Evolutionary conservation across 2,888 invertebrate species (phyloP).

Genomic region (Caenorhabditis becei): DNA sequence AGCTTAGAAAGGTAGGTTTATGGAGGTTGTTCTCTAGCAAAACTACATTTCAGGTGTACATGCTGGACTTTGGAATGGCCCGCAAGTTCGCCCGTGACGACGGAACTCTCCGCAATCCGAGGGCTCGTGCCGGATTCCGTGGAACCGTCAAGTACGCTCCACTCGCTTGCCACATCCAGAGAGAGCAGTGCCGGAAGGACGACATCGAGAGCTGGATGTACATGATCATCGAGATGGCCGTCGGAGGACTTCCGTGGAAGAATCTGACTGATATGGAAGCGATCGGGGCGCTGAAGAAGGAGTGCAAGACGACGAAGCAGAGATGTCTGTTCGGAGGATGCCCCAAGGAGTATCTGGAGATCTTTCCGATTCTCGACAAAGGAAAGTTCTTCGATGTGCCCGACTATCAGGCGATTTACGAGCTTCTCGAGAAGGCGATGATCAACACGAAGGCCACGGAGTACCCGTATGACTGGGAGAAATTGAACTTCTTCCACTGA

Average conservation of each 20-base stretch:
- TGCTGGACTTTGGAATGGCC: conserved; percentile 70
- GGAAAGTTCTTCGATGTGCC: conserved; percentile 74
- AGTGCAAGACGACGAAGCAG: conserved; percentile 47
- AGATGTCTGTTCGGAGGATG: conserved; percentile 71
- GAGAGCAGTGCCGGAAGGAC: conserved; percentile 72
- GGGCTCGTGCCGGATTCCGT: conserved; percentile 67
- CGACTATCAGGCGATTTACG: conserved; percentile 69
- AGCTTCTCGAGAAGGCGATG: conserved; percentile 65
- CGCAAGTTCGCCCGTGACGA: conserved; percentile 66
- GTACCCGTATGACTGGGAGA: conserved; percentile 70
- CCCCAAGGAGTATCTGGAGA: conserved; percentile 68
- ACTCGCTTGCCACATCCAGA: conserved; percentile 68
- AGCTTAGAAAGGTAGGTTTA: conserved; percentile 36
- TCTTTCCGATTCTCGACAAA: conserved; percentile 66
- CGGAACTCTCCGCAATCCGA: conserved; percentile 70
- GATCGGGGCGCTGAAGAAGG: conserved; percentile 70
- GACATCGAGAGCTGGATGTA: conserved; percentile 76
- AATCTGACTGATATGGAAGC: conserved; percentile 65
- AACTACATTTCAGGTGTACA: conserved; percentile 44
- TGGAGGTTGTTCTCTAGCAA: neutral
- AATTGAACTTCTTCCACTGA: conserved; percentile 3
- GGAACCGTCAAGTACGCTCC: conserved; percentile 74
- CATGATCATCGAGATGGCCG: conserved; percentile 69
- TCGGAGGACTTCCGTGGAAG: conserved; percentile 66
- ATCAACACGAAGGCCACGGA: conserved; percentile 61